Evolutionary conservation across 2,113 vertebrate species (phyloP).

Genomic region (Xiphophorus hellerii): DNA sequence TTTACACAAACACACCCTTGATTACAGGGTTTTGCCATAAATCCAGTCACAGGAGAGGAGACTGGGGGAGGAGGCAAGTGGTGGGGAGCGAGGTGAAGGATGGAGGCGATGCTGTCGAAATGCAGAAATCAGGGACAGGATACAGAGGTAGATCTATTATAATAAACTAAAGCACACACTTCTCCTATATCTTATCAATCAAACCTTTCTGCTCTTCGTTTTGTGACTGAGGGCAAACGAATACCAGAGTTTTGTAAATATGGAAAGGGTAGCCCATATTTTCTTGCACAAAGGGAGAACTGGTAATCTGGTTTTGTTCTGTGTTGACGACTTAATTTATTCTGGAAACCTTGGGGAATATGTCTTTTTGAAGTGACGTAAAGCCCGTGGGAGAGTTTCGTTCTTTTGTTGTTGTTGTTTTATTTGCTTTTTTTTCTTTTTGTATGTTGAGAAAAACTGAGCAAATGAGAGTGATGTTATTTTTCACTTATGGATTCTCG

Average conservation of each 20-base stretch:
- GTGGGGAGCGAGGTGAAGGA: constrained; percentile 6
- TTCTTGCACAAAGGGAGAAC: constrained; percentile 78
- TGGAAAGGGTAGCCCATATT: constrained; percentile 73
- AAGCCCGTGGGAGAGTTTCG: constrained; percentile 62
- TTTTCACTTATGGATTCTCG: constrained; percentile 67
- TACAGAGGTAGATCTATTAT: constrained; percentile 61
- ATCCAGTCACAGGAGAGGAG: constrained; percentile 44
- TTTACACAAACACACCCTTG: constrained; percentile 47
- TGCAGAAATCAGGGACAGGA: constrained; percentile 77
- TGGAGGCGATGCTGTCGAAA: constrained; percentile 52
- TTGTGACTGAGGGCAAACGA: constrained; percentile 44
- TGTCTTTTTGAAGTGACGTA: constrained; percentile 73
- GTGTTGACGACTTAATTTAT: constrained; percentile 78
- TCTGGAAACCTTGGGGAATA: constrained; percentile 73
- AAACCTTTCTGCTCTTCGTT: constrained; percentile 61
- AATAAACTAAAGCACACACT: constrained; percentile 74
- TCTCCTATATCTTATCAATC: constrained; percentile 65
- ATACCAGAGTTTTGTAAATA: constrained; percentile 71
- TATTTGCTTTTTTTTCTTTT: constrained; percentile 59
- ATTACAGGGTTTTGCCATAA: constrained; percentile 70
- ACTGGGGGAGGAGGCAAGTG: constrained; percentile 8
- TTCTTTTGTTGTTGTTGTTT: not conserved
- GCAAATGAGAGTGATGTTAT: constrained; percentile 65
- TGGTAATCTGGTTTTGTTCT: constrained; percentile 63
- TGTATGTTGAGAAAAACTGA: constrained; percentile 64